Base-by-base conservation (phyloP, 2,113 vertebrate species). In the Xenotilapia flavipinnis region DNA sequence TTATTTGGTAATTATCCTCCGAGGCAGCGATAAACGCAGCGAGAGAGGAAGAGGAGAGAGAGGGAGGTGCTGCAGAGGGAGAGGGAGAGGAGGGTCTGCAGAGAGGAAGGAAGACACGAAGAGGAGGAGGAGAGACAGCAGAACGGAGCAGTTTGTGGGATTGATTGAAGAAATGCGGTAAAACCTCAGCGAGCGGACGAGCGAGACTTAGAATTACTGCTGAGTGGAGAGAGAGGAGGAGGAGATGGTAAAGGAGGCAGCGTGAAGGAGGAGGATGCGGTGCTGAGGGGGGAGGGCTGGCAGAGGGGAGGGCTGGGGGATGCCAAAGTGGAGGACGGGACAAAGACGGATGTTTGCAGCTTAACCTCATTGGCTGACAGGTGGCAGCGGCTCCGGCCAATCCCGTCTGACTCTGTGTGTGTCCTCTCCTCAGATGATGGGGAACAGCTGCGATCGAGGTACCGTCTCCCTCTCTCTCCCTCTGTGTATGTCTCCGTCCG, bases 381-480 rank as follows among this genome's bases (percentile, higher is more conserved):
- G 81, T 89, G 89, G 77, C 23, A 86, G 90, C 82, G 68, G 84
- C 89, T 89, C 21, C 13, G 81, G 84, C 95, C 95, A 95, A 94
- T 96, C 93, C 75, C 28, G 65, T 90, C 82, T 95, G 92, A 93
- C 93, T 70, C 7, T 56, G 70, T 89, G 75, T 94, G 85, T 87
- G 80, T 88, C 90, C 89, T 91, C 91, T 94, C 91, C 94, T 93
- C 95, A 95, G 94, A 97, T 97, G 97, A 99, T 99, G 98, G 98
- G 98, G 96, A 98, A 97, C 98, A 98, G 97, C 96, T 99, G 98
- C 92, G 97, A 98, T 94, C 97, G 98, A 99, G 98, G 98, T 99
- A 99, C 96, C 94, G 73, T 92, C 89, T 86, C 56, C 10, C 10
- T 26, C 45, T 75, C 68, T 45, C 68, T 75, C 68, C 21, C 68